Evolutionary conservation across 2,113 vertebrate species (phyloP).

Genomic region (Antechinus stuartii): DNA sequence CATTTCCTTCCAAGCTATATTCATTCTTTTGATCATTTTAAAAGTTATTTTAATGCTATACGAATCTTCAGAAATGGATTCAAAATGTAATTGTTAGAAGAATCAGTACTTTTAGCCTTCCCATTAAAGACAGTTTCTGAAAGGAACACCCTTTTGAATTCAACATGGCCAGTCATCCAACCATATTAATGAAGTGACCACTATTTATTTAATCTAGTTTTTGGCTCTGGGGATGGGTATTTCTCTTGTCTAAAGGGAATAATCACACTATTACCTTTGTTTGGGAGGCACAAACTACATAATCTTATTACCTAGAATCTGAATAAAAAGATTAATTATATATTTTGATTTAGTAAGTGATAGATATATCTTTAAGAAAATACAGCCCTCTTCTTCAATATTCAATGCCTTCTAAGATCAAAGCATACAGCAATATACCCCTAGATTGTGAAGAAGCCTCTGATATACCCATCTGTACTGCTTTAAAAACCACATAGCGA

Average conservation of each 20-base stretch:
- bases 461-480: background rate
- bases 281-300: background rate
- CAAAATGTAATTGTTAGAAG: constrained; percentile 17
- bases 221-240: constrained; percentile 12
- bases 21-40: constrained; percentile 64
- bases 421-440: background rate
- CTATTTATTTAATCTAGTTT: background rate
- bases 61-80: constrained; percentile 48
- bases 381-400: background rate
- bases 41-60: constrained; percentile 43
- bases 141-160: constrained; percentile 53
- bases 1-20: constrained; percentile 40
- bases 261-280: background rate
- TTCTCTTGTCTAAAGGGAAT: constrained; percentile 14
- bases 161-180: constrained; percentile 24
- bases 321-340: constrained; percentile 2
- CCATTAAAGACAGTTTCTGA: constrained; percentile 67
- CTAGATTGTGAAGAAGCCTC: background rate
- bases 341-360: constrained; percentile 62
- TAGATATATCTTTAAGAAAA: constrained; percentile 25
- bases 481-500: background rate
- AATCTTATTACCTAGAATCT: background rate
- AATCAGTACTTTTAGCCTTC: constrained; percentile 56
- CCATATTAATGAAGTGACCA: constrained; percentile 50
- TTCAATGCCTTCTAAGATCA: background rate